These are phyloP conservation scores for Actenoides lindsayi DNA, from an alignment of 2,113 vertebrate genomes.

Conservation along the genomic window DNA sequence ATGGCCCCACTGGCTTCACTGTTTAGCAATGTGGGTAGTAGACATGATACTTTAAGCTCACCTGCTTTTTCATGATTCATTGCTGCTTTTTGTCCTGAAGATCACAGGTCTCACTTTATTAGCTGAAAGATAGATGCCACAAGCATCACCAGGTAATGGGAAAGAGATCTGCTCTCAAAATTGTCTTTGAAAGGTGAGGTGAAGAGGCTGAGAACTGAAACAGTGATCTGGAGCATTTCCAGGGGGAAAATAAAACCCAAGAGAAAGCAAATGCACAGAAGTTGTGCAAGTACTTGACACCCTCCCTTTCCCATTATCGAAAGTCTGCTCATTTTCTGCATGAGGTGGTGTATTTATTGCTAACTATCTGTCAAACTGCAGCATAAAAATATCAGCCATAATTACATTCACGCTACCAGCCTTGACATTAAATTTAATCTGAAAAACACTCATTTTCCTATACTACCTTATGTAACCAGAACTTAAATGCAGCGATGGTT, in stretches of 20 bases:
- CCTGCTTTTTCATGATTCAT: not conserved
- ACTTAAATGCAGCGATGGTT: not conserved
- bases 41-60: not conserved
- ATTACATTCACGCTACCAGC: constrained; percentile 52
- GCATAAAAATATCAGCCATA: constrained; percentile 68
- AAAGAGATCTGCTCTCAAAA: not conserved
- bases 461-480: constrained; percentile 41
- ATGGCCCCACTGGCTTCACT: not conserved
- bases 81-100: not conserved
- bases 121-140: not conserved
- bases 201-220: not conserved
- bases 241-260: not conserved
- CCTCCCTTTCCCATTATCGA: not conserved
- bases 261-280: not conserved
- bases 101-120: not conserved
- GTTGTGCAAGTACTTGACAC: not conserved
- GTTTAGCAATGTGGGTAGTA: not conserved
- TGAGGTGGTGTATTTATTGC: constrained; percentile 32
- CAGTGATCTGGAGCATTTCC: not conserved
- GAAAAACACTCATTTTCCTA: constrained; percentile 50
- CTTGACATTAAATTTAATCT: constrained; percentile 46
- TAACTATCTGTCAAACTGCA: constrained; percentile 56
- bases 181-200: not conserved
- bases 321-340: constrained; percentile 44
- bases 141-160: not conserved